phyloP scores from a whole-genome alignment of 2,888 invertebrate species.

The Agapostemon virescens region DNA sequence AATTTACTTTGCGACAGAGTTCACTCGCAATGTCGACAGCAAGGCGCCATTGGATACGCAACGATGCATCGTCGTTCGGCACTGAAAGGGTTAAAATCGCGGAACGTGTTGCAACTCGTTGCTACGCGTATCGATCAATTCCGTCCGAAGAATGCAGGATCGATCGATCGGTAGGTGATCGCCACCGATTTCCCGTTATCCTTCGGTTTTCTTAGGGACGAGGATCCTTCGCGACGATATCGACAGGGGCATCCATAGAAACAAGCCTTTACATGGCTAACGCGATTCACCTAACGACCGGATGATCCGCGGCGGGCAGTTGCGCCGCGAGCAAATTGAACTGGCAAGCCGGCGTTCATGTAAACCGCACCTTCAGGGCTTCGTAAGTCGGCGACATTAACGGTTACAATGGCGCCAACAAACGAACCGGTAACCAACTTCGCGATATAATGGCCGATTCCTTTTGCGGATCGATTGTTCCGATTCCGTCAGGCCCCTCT shows the following conservation, averaged over 20 bases:
- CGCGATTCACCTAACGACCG: slow-evolving; percentile 43
- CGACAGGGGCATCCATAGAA: slow-evolving; percentile 40
- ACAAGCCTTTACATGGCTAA: slow-evolving; percentile 31
- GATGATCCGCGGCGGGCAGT: slow-evolving; percentile 48
- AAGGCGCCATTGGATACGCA: no score
- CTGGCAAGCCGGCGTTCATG: slow-evolving; percentile 27
- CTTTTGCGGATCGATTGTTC: slow-evolving; percentile 11
- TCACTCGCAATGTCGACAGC: no score
- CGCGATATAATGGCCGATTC: not conserved
- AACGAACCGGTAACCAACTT: slow-evolving; percentile 20
- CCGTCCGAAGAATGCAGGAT: not conserved
- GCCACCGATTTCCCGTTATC: not conserved
- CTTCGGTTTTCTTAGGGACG: not conserved
- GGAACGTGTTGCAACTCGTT: not conserved
- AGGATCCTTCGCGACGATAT: not conserved
- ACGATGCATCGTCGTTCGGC: no score
- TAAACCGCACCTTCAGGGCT: slow-evolving; percentile 43
- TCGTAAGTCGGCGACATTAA: slow-evolving; percentile 41
- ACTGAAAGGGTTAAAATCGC: no score
- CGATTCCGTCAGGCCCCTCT: not conserved
- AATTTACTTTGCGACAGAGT: no score
- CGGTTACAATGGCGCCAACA: slow-evolving; percentile 29
- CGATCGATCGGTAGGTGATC: not conserved
- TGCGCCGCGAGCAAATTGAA: slow-evolving; percentile 43
- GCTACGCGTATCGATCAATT: not conserved